Percentiles rank a stretch among this genome's conserved stretches.
These are phyloP conservation scores for Perca fluviatilis DNA, from an alignment of 2,113 vertebrate genomes.

Conservation along the genomic window DNA sequence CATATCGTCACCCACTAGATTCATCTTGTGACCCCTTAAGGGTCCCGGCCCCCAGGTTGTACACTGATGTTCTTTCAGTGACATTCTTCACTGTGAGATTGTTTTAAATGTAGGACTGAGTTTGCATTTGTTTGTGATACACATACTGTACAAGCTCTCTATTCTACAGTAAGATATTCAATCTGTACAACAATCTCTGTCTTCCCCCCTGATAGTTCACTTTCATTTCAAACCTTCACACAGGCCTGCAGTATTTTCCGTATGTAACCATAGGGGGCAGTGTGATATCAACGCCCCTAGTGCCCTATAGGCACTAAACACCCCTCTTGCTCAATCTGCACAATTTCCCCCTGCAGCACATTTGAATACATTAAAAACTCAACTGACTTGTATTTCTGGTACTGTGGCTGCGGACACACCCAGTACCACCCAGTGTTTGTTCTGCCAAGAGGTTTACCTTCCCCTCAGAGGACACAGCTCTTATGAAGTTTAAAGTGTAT, in stretches of 20 bases:
- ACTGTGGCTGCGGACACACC: conserved; percentile 56
- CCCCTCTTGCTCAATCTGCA: conserved; percentile 11
- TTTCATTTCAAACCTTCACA: not conserved
- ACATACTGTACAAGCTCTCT: not conserved
- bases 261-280: conserved; percentile 47
- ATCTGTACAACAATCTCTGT: not conserved
- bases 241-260: not conserved
- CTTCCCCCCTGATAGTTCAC: not conserved
- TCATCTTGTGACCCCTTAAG: not conserved
- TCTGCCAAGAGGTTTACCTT: conserved; percentile 29
- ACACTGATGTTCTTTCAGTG: not conserved
- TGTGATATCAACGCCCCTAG: not conserved
- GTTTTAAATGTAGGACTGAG: not conserved
- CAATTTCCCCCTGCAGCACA: too few species aligned
- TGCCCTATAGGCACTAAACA: not conserved
- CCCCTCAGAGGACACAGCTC: not conserved
- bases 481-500: not conserved
- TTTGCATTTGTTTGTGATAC: not conserved
- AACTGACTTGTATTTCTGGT: conserved; percentile 66
- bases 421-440: conserved; percentile 24
- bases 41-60: too few species aligned
- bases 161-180: not conserved
- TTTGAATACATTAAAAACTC: conserved; percentile 35
- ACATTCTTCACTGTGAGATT: conserved; percentile 2
- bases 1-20: not conserved